These are phyloP conservation scores for Phortica okadai DNA, from an alignment of 2,888 invertebrate species.

Conservation along the genomic window DNA sequence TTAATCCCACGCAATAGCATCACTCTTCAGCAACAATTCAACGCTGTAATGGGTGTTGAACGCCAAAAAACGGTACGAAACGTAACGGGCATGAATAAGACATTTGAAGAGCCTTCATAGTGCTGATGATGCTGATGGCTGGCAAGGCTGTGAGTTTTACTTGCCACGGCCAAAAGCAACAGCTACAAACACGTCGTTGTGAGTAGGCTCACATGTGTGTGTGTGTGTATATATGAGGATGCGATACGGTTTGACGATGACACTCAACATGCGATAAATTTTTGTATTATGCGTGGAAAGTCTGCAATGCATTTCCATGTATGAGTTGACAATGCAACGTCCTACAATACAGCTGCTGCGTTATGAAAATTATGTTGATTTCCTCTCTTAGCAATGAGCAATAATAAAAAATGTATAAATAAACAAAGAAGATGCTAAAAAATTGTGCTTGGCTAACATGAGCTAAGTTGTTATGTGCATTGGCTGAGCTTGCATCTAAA, in stretches of 20 bases:
- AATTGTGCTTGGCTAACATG: neutral
- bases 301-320: conserved; percentile 41
- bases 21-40: conserved; percentile 54
- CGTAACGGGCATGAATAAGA: conserved; percentile 7
- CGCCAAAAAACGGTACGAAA: conserved; percentile 37
- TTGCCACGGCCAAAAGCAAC: too few species aligned
- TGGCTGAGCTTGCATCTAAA: conserved; percentile 19
- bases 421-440: conserved; percentile 21
- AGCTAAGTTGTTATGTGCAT: conserved; percentile 2
- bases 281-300: conserved; percentile 68
- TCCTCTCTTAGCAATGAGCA: neutral
- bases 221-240: conserved; percentile 38
- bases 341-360: conserved; percentile 59
- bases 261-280: conserved; percentile 70
- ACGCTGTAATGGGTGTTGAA: conserved; percentile 66
- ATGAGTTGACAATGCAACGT: conserved; percentile 46
- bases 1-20: conserved; percentile 75
- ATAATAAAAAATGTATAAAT: neutral
- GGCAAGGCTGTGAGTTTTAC: too few species aligned
- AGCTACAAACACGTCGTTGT: conserved; percentile 6
- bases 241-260: conserved; percentile 55
- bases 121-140: neutral
- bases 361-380: conserved; percentile 42
- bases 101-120: conserved; percentile 26
- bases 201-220: conserved; percentile 11